Evolutionary conservation across 2,113 vertebrate species (phyloP), one percentile per base, ranked within the genome.

Genomic region (Edolisoma coerulescens): DNA sequence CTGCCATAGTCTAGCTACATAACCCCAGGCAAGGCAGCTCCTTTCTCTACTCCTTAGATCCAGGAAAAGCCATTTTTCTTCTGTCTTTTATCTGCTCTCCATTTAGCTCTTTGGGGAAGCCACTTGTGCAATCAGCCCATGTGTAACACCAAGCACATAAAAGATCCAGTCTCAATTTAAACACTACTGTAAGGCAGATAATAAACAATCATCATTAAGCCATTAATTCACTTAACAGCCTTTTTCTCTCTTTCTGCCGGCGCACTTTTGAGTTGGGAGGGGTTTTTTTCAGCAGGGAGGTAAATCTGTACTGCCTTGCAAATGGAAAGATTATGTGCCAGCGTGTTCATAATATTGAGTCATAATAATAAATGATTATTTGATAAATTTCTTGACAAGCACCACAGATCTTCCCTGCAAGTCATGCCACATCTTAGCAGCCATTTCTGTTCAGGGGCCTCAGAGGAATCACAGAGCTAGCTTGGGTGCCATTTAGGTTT

Each of bases 131-230:
- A 67, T 84, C 79, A 84, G 71, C 71, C 65, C 93, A 60, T 84
- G 71, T 94, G 83, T 52, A 81, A 80, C 35, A 27, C 41, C 11
- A 50, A 93, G 59, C 70, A 59, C 56, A 82, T 75, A 37, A 77
- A 85, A 83, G 63, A 83, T 19, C n/a, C 79, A 68, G 56, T n/a
- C 83, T 77, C 71, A 28, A 49, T 94, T 90, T 90, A 93, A 94
- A 59, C 49, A 90, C 57, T 65, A 32, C 39, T 64, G 56, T 68
- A 83, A 94, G 70, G 74, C 47, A 75, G 87, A 91, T 68, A 92
- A 96, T 77, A 97, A 96, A 95, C 88, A 88, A 95, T 87, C 82
- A 56, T 91, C 63, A 92, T 93, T 81, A 96, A 95, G 91, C 53
- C 69, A 88, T 87, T 90, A 86, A 79, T 91, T 94, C 13, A 2